Evolutionary conservation across 2,888 invertebrate genomes (phyloP).

Genomic region (Xanthostigma xanthostigma): DNA sequence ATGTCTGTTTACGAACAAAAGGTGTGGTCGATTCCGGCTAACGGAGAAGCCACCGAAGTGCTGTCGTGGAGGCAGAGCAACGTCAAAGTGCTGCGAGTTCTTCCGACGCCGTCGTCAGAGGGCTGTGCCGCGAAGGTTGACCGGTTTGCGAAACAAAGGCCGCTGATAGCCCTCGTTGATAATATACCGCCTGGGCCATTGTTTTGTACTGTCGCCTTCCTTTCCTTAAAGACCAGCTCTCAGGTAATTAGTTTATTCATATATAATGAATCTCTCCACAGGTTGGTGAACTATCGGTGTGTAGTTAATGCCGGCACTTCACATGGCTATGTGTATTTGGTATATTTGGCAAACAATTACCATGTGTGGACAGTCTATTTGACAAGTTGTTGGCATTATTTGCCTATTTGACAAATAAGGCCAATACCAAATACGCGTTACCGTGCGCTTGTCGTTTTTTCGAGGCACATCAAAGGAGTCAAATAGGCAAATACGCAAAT

Average conservation of each 20-base stretch:
- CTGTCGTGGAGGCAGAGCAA: conserved; percentile 88
- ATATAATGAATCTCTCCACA: not conserved
- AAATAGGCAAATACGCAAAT: no score
- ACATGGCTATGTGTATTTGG: no score
- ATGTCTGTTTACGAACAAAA: no score
- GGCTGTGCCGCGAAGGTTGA: conserved; percentile 40
- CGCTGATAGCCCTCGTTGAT: conserved; percentile 83
- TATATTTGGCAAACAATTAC: no score
- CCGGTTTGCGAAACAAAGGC: conserved; percentile 63
- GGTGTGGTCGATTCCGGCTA: conserved; percentile 76
- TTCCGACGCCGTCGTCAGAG: conserved; percentile 58
- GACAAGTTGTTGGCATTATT: no score
- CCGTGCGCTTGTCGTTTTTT: no score
- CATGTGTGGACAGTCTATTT: no score
- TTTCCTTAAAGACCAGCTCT: conserved; percentile 71
- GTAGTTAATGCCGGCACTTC: no score
- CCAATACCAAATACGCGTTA: no score
- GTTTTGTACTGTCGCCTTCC: conserved; percentile 67
- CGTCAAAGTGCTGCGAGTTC: conserved; percentile 64
- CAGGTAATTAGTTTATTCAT: conserved; percentile 32
- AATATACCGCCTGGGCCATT: conserved; percentile 62
- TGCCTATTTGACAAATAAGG: no score
- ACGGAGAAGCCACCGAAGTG: conserved; percentile 89
- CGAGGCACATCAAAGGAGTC: no score
- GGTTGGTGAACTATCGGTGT: no score